These are phyloP conservation scores for Cheilosia vulpina DNA, from an alignment of 2,888 invertebrate species.

Conservation along the genomic window DNA sequence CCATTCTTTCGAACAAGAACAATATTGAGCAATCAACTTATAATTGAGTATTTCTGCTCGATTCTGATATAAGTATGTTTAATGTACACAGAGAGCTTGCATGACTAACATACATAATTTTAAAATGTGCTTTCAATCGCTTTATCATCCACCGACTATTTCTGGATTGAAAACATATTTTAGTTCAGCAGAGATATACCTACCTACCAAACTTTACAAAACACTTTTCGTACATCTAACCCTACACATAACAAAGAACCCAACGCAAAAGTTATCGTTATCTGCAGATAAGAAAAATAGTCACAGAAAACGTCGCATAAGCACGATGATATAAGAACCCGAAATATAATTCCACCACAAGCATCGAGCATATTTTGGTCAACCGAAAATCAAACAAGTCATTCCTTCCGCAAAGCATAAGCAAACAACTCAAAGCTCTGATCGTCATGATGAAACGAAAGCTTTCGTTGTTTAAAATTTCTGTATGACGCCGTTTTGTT, in stretches of 20 bases:
- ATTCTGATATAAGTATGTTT: too few relatives aligned
- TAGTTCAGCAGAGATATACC: too few relatives aligned
- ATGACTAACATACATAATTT: too few relatives aligned
- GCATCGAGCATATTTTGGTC: neutral
- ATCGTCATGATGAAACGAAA: slow-evolving; percentile 21
- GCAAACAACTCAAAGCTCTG: slow-evolving; percentile 40
- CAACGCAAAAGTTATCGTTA: slow-evolving; percentile 1
- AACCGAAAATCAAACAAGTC: neutral
- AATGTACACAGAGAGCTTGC: too few relatives aligned
- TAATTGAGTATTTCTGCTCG: too few relatives aligned
- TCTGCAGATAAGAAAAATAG: slow-evolving; percentile 24
- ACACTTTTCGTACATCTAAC: neutral
- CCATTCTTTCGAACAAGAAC: too few relatives aligned
- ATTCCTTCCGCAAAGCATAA: slow-evolving; percentile 10
- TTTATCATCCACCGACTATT: too few relatives aligned
- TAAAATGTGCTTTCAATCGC: too few relatives aligned
- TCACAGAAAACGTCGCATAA: neutral
- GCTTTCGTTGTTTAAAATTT: slow-evolving; percentile 28
- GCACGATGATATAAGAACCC: slow-evolving; percentile 1
- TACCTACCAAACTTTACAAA: neutral
- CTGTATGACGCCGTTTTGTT: slow-evolving; percentile 44
- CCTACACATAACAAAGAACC: neutral
- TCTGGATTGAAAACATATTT: too few relatives aligned
- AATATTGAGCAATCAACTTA: too few relatives aligned
- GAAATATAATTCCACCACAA: slow-evolving; percentile 2